Evolutionary conservation across 2,113 vertebrate genomes (phyloP).

Genomic region (Sylvia atricapilla): DNA sequence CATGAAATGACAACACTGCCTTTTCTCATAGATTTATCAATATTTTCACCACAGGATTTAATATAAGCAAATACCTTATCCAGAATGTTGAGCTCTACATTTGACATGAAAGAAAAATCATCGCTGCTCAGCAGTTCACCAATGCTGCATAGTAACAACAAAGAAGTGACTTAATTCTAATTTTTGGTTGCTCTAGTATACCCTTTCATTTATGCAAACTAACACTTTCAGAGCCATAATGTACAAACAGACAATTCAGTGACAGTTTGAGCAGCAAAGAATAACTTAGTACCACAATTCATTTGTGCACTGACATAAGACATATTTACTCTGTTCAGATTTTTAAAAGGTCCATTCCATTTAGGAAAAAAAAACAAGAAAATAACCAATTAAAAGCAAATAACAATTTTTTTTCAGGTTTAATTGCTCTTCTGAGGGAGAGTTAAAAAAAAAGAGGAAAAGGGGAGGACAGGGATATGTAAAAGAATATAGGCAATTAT

Average conservation of each 20-base stretch:
- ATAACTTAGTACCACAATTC: not conserved
- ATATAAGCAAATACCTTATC: not conserved
- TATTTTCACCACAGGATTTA: not conserved
- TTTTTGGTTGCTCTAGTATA: not conserved
- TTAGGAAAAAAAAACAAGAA: not conserved
- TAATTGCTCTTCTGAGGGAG: not conserved
- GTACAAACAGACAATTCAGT: not conserved
- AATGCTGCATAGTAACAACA: not conserved
- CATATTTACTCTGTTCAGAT: not conserved
- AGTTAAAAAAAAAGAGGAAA: accelerated
- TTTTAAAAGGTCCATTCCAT: not conserved
- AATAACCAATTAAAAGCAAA: not conserved
- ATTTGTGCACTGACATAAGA: not conserved
- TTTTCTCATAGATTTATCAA: not conserved
- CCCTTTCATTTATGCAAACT: not conserved
- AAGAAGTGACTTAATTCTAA: not conserved
- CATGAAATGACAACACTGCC: not conserved
- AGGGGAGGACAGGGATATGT: not conserved
- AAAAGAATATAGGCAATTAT: not conserved
- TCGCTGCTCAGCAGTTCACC: not conserved
- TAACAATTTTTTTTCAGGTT: not conserved
- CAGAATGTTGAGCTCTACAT: not conserved
- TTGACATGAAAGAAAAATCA: not conserved
- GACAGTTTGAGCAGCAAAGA: not conserved
- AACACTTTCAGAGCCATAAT: not conserved